A percentile compares a stretch with the other conserved stretches of the same genome.
Evolutionary conservation across 2,797 vertebrate genomes (phyloP).

Genomic region (Myotis daubentonii): DNA sequence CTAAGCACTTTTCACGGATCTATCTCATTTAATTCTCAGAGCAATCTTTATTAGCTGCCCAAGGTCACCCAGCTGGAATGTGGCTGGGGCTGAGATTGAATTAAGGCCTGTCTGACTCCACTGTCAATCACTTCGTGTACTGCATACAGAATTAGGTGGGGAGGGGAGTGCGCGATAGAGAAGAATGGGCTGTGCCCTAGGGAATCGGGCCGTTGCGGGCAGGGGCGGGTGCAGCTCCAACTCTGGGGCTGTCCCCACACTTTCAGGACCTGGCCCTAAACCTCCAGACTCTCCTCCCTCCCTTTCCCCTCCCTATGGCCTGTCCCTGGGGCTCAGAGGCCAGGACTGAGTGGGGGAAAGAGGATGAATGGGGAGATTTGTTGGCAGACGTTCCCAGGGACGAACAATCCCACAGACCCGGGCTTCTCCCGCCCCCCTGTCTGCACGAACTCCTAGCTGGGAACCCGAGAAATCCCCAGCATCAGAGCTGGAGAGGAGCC

Average conservation of each 20-base stretch:
- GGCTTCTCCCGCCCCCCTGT: not conserved
- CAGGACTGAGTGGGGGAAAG: not conserved
- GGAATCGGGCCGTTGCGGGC: not conserved
- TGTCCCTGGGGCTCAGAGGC: not conserved
- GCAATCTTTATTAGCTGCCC: not conserved
- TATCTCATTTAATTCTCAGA: not conserved
- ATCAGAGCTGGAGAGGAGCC: conserved; percentile 51
- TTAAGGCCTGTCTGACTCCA: not conserved
- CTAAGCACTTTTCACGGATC: not conserved
- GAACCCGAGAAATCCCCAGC: conserved; percentile 22
- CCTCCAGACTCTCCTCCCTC: not conserved
- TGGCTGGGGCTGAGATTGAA: conserved; percentile 31
- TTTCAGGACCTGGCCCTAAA: not conserved
- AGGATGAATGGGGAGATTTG: not conserved
- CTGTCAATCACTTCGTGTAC: not conserved
- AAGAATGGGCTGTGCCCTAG: not conserved
- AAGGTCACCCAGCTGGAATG: not conserved
- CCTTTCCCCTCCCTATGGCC: not conserved
- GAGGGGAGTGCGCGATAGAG: not conserved
- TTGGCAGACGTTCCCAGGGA: not conserved
- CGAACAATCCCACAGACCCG: not conserved
- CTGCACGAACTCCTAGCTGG: not conserved
- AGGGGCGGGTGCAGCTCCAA: not conserved
- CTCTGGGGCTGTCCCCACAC: not conserved
- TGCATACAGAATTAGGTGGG: not conserved